Percentiles rank a stretch among this genome's conserved stretches.
Evolutionary conservation across 1,140 invertebrate species (phyloP).

Genomic region (honey bee (Apis mellifera)): Amel_HAv3.1 CM009946.2:4846501-4847000

Average conservation of each 20-base stretch:
- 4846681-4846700: not conserved
- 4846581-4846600: too few relatives aligned
- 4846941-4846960: too few relatives aligned
- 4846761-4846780: not conserved
- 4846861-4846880: too few relatives aligned
- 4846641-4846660: not conserved
- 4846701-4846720: too few relatives aligned
- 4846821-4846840: not conserved
- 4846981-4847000: too few relatives aligned
- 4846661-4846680: not conserved
- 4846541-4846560: not conserved
- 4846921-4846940: not conserved
- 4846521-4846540: not conserved
- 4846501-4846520: not conserved
- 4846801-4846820: not conserved
- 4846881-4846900: conserved; percentile 20
- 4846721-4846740: not conserved
- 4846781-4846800: not conserved
- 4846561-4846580: not conserved
- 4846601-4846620: not conserved
- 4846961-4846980: not conserved
- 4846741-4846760: conserved; percentile 36
- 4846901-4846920: conserved; percentile 37
- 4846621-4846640: not conserved
- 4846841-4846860: not conserved